These are phyloP conservation scores for Fabriciana adippe DNA, from an alignment of 2,888 invertebrate species.

Conservation along the genomic window DNA sequence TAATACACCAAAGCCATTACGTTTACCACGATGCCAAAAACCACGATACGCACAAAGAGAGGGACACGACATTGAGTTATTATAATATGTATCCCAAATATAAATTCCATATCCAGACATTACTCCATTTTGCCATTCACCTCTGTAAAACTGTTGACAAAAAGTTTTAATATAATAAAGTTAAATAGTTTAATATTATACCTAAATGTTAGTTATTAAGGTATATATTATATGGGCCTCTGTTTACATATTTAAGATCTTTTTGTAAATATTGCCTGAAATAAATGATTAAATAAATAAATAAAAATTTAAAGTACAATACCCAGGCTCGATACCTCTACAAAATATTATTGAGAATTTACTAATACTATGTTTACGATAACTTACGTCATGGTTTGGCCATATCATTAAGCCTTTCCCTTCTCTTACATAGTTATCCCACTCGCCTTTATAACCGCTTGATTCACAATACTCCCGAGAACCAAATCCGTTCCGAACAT, in stretches of 20 bases:
- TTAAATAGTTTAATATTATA: too few relatives aligned
- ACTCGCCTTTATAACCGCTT: constrained; percentile 81
- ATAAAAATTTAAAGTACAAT: neutral
- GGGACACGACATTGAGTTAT: constrained; percentile 78
- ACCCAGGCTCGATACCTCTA: too few relatives aligned
- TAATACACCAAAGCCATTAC: constrained; percentile 75
- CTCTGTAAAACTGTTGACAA: constrained; percentile 78
- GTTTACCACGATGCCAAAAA: constrained; percentile 78
- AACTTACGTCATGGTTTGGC: constrained; percentile 82
- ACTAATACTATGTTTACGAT: neutral
- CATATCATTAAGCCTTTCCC: constrained; percentile 84
- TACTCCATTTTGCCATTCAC: constrained; percentile 81
- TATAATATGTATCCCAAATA: constrained; percentile 79
- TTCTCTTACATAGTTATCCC: constrained; percentile 74
- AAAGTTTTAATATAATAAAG: too few relatives aligned
- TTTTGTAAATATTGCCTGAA: too few relatives aligned
- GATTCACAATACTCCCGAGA: constrained; percentile 62
- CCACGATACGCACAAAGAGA: constrained; percentile 79
- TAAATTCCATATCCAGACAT: constrained; percentile 84
- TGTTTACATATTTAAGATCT: too few relatives aligned
- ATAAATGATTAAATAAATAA: too few relatives aligned
- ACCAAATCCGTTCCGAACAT: constrained; percentile 70
- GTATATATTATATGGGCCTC: too few relatives aligned
- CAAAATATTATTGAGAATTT: neutral
- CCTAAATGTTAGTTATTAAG: too few relatives aligned